These are phyloP conservation scores for Chrysemys picta DNA, from an alignment of 2,113 vertebrate species.

Conservation along the genomic window DNA sequence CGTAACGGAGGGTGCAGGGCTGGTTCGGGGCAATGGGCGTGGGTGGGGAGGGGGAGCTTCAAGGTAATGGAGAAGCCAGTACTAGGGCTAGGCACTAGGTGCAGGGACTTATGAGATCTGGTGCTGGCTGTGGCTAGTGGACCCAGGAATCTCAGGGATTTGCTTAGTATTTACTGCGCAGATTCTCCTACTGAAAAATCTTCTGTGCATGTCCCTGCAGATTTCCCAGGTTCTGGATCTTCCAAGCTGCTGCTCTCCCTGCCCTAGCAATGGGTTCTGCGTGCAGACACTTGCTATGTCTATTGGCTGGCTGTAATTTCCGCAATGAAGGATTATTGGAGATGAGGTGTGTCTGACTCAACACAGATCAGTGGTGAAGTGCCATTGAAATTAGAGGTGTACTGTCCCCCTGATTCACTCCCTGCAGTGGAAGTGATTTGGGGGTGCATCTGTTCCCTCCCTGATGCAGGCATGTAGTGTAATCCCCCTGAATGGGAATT, in stretches of 20 bases:
- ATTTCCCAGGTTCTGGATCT: neutral
- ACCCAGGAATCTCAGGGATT: neutral
- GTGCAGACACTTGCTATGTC: neutral
- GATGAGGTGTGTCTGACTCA: neutral
- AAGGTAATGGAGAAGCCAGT: neutral
- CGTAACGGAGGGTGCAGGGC: too few species aligned
- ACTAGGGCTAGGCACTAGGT: neutral
- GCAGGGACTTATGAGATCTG: neutral
- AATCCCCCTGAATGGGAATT: neutral
- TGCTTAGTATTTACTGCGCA: neutral
- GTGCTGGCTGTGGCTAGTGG: neutral
- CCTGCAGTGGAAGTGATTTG: neutral
- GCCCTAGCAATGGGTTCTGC: neutral
- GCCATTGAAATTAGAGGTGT: neutral
- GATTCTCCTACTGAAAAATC: neutral
- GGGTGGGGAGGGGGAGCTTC: neutral
- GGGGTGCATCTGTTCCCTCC: too few species aligned
- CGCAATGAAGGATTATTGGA: neutral
- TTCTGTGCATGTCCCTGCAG: neutral
- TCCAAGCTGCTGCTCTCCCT: neutral
- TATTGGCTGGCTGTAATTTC: neutral
- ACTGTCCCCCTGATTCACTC: neutral
- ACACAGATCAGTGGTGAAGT: neutral
- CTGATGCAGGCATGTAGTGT: neutral
- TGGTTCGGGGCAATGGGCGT: neutral